Evolutionary conservation across 1,140 invertebrate genomes (phyloP).

Genomic region (Drosophila bocqueti): DNA sequence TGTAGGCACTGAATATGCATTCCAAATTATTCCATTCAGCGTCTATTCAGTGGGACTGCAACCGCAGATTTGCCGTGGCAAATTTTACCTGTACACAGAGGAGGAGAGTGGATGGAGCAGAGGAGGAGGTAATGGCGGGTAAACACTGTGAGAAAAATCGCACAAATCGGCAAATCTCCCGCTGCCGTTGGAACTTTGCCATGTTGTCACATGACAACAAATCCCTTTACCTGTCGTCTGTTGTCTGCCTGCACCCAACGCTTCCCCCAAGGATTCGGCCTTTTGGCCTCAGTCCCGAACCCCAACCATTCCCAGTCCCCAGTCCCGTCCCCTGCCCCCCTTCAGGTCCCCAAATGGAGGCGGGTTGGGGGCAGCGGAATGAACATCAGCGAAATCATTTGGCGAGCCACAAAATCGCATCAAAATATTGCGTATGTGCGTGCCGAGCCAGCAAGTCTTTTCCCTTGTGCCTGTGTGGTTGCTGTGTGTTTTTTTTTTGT

Average conservation of each 20-base stretch:
- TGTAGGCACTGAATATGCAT: constrained; percentile 13
- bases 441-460: constrained; percentile 47
- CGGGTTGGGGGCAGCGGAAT: constrained; percentile 30
- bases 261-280: neutral
- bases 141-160: constrained; percentile 29
- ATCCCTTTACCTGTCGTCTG: constrained; percentile 30
- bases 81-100: constrained; percentile 10
- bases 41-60: constrained; percentile 4
- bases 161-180: constrained; percentile 7
- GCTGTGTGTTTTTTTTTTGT: neutral
- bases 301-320: neutral
- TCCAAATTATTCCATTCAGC: neutral
- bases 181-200: constrained; percentile 32
- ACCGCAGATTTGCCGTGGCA: constrained; percentile 11
- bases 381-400: constrained; percentile 66
- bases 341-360: neutral
- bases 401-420: constrained; percentile 71
- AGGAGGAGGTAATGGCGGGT: constrained; percentile 12
- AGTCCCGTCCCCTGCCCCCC: neutral
- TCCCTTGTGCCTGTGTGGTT: constrained; percentile 18
- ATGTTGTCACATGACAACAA: constrained; percentile 47
- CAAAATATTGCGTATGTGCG: constrained; percentile 76
- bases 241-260: neutral
- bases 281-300: neutral
- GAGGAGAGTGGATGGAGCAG: neutral